Percentiles rank a stretch among this genome's conserved stretches.
phyloP scores from a whole-genome alignment of 1,140 invertebrate genomes.

The Monochamus saltuarius region DNA sequence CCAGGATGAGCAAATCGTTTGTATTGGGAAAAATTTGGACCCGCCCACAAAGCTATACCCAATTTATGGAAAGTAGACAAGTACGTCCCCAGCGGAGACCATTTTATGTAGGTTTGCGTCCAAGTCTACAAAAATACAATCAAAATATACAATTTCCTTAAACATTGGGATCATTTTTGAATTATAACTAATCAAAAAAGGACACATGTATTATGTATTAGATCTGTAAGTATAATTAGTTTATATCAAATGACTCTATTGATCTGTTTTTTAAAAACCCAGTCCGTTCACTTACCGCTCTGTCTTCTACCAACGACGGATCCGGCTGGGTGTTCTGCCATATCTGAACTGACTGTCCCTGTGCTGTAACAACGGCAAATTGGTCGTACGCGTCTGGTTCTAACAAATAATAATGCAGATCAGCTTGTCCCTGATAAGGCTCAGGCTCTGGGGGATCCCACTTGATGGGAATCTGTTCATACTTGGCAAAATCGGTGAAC shows the following conservation, averaged over 20 bases:
- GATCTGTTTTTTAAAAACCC: no score
- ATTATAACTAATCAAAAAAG: no score
- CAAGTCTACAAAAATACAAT: slow-evolving; percentile 73
- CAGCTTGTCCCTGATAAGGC: slow-evolving; percentile 83
- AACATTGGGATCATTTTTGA: no score
- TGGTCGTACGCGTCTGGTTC: slow-evolving; percentile 96
- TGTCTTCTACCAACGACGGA: slow-evolving; percentile 77
- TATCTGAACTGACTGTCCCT: slow-evolving; percentile 77
- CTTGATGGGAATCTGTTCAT: slow-evolving; percentile 86
- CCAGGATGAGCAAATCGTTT: slow-evolving; percentile 87
- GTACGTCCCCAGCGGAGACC: slow-evolving; percentile 97
- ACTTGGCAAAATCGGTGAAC: slow-evolving; percentile 91
- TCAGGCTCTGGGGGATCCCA: slow-evolving; percentile 88
- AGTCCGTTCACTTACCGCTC: slow-evolving; percentile 63
- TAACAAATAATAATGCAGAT: slow-evolving; percentile 88
- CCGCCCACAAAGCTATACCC: slow-evolving; percentile 97
- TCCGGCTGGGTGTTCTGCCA: slow-evolving; percentile 91
- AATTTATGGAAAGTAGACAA: slow-evolving; percentile 92
- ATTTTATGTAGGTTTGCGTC: slow-evolving; percentile 94
- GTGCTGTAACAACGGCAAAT: slow-evolving; percentile 86
- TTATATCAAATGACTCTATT: no score
- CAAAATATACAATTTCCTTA: no score
- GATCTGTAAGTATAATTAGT: no score
- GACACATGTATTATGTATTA: no score
- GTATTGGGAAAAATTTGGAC: slow-evolving; percentile 88